Conservation (phyloP, 2,113 vertebrate species). For the Heliornis fulica region DNA sequence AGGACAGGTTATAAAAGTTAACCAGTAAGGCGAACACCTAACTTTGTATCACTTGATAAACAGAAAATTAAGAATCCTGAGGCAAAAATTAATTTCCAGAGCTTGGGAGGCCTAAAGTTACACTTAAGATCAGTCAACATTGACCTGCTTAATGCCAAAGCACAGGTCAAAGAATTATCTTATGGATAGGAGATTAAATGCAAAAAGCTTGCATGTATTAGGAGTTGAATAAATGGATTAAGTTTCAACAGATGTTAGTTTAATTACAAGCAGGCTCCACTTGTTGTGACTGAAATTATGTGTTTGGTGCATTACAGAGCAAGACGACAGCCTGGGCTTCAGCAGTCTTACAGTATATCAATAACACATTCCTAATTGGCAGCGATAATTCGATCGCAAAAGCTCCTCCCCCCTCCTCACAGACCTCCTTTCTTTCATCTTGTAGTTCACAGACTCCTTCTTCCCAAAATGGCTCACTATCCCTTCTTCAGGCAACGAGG, state of each 20-base stretch:
- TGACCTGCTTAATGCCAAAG: not conserved
- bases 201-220: conserved; percentile 19
- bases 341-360: not conserved
- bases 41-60: not conserved
- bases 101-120: not conserved
- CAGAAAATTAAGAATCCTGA: not conserved
- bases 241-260: conserved; percentile 47
- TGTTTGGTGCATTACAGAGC: conserved; percentile 1
- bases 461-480: not conserved
- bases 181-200: conserved; percentile 20
- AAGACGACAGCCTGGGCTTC: not conserved
- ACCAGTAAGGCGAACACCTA: not conserved
- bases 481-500: not conserved
- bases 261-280: conserved; percentile 47
- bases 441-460: not conserved
- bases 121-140: not conserved
- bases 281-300: conserved; percentile 26
- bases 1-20: not conserved
- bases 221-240: conserved; percentile 48
- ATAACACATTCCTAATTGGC: not conserved
- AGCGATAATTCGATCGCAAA: not conserved
- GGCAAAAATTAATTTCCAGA: not conserved
- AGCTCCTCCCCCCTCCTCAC: not conserved
- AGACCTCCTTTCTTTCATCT: not conserved
- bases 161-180: not conserved